These are phyloP conservation scores for Netelia virgata DNA, from an alignment of 2,888 invertebrate species.

Conservation along the genomic window DNA sequence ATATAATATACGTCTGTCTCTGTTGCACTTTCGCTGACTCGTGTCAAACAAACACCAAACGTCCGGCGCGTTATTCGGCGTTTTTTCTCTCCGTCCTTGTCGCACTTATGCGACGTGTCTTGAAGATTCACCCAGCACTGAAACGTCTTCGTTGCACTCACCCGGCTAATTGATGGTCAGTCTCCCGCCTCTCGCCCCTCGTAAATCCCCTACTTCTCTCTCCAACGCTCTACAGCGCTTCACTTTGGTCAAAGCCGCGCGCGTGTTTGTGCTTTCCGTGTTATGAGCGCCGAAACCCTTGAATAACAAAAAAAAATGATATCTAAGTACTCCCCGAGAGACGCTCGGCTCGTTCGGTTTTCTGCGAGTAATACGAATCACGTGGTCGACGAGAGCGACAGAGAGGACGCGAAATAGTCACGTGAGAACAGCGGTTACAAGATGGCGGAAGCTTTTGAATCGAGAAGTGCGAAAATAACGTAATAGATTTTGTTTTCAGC, in stretches of 20 bases:
- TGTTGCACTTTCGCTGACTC: slow-evolving; percentile 24
- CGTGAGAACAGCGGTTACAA: slow-evolving; percentile 55
- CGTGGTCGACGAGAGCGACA: slow-evolving; percentile 50
- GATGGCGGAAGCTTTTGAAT: slow-evolving; percentile 56
- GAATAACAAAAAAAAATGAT: slow-evolving; percentile 19
- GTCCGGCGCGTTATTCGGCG: slow-evolving; percentile 13
- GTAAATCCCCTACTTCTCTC: neutral
- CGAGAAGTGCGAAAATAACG: neutral
- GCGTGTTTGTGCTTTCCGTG: slow-evolving; percentile 7
- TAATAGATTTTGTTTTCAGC: neutral
- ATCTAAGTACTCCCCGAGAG: neutral
- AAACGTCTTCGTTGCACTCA: neutral
- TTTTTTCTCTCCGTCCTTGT: slow-evolving; percentile 3
- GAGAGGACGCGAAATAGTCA: slow-evolving; percentile 34
- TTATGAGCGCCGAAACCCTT: slow-evolving; percentile 29
- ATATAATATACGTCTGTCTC: slow-evolving; percentile 61
- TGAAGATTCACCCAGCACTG: neutral
- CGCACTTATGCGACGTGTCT: neutral
- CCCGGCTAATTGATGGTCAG: slow-evolving; percentile 13
- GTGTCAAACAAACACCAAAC: slow-evolving; percentile 4
- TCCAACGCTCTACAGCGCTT: slow-evolving; percentile 22
- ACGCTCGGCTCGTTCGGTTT: neutral
- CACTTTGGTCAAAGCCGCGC: slow-evolving; percentile 30
- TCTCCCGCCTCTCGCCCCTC: neutral
- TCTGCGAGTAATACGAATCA: slow-evolving; percentile 49